Base-by-base conservation (phyloP, 1,140 invertebrate species). In the Drosophila elegans region DNA sequence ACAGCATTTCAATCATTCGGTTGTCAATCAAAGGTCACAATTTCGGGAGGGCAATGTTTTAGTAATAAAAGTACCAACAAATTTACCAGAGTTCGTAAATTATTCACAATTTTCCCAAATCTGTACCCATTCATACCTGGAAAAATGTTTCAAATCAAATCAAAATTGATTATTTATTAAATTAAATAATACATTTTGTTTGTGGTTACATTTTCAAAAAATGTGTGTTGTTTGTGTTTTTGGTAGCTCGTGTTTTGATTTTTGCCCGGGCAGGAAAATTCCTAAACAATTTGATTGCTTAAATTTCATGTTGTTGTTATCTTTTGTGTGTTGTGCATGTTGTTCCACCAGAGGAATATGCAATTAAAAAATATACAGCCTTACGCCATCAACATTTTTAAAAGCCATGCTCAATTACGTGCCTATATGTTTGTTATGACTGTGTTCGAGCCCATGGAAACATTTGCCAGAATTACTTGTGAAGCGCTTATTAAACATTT, bases 401-500 rank as follows among this genome's bases (percentile, higher is more conserved):
- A 61, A 42, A 5, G 27, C 10, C 9, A 16, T 39, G 13, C 46
- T 16, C 29, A 46, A 77, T 36, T 38, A 34, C 39, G 29, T 49
- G 48, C n/a, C 7, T 34, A 34, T 16, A 16, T 51, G 48, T 32
- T 13, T 44, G 60, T 32, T 61, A 48, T 62, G 55, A 34, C 41
- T 54, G 52, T 38, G n/a, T 44, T 45, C 53, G 36, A 21, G 59
- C 13, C 16, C 44, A 55, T 75, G 73, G 61, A 53, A 66, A 51
- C 59, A 68, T 78, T 74, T 53, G 16, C 3, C 32, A 2, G 42
- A 84, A 84, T 85, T 60, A 84, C 73, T 76, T 68, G 68, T 62
- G 60, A 80, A 83, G 56, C 57, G 73, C 80, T 90, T 84, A 88
- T 88, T 88, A 88, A 84, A 80, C 73, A 62, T 54, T 89, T 89